Evolutionary conservation across 2,888 invertebrate species (phyloP), one percentile per base, ranked within the genome.

Genomic region (Drosophila seclusa): DNA sequence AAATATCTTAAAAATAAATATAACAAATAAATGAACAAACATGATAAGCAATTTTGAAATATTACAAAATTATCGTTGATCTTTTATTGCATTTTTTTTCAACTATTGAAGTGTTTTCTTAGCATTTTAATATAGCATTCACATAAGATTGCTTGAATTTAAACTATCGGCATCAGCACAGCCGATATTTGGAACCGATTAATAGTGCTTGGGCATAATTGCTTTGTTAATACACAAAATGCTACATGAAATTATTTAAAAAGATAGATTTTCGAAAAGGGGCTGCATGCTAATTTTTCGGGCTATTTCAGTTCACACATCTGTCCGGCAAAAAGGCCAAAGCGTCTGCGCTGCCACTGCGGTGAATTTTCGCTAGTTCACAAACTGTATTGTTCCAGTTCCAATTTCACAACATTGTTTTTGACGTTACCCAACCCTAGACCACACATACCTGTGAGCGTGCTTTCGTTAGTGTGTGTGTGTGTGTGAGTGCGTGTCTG

Each of bases 401-500:
- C 42, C 36, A 38, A 52, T 27, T 42, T 31, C 31, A 38, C 21
- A 29, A 2, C 50, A 45, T 13, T 29, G n/a, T 13, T 24, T 40
- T 24, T 5, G 8, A n/a, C 52, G 31, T 34, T 59, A 55, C 2
- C 7, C 70, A 77, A 32, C 76, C 70, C 78, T 77, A 13, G 1
- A 18, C 32, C 29, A 32, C 42, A 32, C 31, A 18, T 32, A 29
- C 10, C 29, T 55, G 62, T 54, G 38, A 34, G 16, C 36, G 40
- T 74, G 50, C 38, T 10, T 40, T 8, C 6, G 66, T 48, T 31
- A 24, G 16, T 49, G 48, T 74, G 55, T 40, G 66, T 53, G 36
- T 29, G 16, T 49, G 48, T 74, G 59, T 50, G 38, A 62, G 76
- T 75, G 67, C 73, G 77, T 77, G 68, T 77, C 64, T 69, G 74